Evolutionary conservation across 2,113 vertebrate species (phyloP), one percentile per base, ranked within the genome.

Genomic region (Clupea harengus): DNA sequence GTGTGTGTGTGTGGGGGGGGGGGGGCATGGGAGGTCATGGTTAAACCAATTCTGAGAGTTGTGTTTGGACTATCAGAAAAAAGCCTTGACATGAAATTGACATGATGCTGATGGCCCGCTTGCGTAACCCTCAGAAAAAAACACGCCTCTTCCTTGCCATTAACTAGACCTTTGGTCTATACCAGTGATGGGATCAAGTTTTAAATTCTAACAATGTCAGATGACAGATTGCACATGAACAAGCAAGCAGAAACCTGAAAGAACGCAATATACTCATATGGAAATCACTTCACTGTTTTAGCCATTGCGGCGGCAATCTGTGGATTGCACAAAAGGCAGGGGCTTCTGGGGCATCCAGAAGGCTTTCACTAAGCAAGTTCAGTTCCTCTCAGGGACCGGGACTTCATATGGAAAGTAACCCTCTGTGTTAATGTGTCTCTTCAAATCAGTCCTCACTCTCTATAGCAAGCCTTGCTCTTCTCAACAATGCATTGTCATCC

Each of bases 31-130:
- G 45, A 60, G 84, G 75, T 84, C 39, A 50, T 78, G 54, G 46
- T 81, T 50, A 46, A 82, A 82, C 57, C 82, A 22, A 84, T 86
- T 86, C 32, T 52, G 44, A 67, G 28, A 28, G 22, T 67, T 67
- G 18, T 60, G 60, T 67, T 67, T 67, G 64, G n/a, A 25, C 64
- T 72, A 72, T 8, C 64, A 72, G 64, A 25, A 75, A 75, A 75
- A 75, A 10, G 67, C 67, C 67, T 75, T 75, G 67, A 75, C 67
- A 75, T 75, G 28, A 28, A 75, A 8, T 39, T 32, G 67, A 6
- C 54, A 75, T 32, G 67, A 75, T 10, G 28, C 28, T 32, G 67
- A 32, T 4, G 28, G 67, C 4, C 10, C 67, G 11, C n/a, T 75
- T 75, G 4, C 67, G 28, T 75, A 75, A 75, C 67, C 28, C 28